Conservation (phyloP, 2,888 invertebrate species). For the Silvanus unidentatus region DNA sequence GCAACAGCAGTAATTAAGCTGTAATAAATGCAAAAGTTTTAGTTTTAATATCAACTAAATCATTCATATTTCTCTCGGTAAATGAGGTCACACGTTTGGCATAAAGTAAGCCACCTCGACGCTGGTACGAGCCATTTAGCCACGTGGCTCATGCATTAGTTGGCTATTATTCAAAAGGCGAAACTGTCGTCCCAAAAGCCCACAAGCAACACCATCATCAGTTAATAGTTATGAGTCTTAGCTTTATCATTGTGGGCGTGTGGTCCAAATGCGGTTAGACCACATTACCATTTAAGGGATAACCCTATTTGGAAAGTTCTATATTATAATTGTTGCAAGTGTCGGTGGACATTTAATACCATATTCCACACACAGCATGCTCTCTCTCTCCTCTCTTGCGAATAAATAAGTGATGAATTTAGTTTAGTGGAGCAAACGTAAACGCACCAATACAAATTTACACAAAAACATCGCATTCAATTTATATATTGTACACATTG, state of each 20-base stretch:
- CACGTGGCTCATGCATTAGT: slow-evolving; percentile 36
- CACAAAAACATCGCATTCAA: no score
- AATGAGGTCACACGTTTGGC: slow-evolving; percentile 14
- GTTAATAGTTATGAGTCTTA: slow-evolving; percentile 39
- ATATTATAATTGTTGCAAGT: no score
- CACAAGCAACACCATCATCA: slow-evolving; percentile 22
- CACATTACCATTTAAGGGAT: not conserved
- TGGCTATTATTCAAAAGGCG: slow-evolving; percentile 38
- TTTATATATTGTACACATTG: no score
- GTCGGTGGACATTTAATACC: no score
- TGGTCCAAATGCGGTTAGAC: slow-evolving; percentile 23
- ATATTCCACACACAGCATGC: no score
- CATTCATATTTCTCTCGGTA: slow-evolving; percentile 18
- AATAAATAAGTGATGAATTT: no score
- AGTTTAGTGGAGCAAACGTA: no score
- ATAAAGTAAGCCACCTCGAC: slow-evolving; percentile 20
- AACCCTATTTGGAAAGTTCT: no score
- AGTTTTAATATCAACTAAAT: slow-evolving; percentile 18
- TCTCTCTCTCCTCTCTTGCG: no score
- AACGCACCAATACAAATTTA: no score
- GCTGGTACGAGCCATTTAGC: slow-evolving; percentile 18
- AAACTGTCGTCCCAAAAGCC: slow-evolving; percentile 28
- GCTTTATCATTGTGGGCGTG: slow-evolving; percentile 37
- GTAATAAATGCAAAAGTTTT: slow-evolving; percentile 19
- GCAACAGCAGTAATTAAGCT: slow-evolving; percentile 12